Evolutionary conservation across 2,888 invertebrate genomes (phyloP).

Genomic region (Sarcophaga variegata): DNA sequence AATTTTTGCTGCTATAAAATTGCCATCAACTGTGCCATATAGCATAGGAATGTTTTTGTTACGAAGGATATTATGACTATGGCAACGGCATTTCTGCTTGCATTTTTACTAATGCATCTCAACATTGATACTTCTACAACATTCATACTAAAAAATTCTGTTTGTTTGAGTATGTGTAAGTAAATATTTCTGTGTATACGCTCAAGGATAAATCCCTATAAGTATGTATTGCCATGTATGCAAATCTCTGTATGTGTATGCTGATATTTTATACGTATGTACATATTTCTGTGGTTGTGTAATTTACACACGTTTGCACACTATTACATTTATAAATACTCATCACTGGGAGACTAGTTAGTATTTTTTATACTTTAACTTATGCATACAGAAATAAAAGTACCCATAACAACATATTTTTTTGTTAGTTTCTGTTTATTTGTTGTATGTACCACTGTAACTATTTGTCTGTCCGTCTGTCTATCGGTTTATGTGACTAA

Average conservation of each 20-base stretch:
- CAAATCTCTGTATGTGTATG: neutral
- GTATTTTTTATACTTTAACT: neutral
- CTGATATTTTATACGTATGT: slow-evolving; percentile 22
- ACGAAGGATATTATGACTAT: slow-evolving; percentile 48
- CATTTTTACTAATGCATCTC: slow-evolving; percentile 40
- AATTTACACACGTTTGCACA: neutral
- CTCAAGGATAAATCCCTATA: slow-evolving; percentile 4
- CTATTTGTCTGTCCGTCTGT: neutral
- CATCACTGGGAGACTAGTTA: neutral
- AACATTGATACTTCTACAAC: slow-evolving; percentile 4
- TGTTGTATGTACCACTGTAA: neutral
- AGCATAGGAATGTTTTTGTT: slow-evolving; percentile 25
- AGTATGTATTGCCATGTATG: neutral
- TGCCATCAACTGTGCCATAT: neutral
- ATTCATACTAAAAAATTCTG: slow-evolving; percentile 9
- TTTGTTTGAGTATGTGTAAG: slow-evolving; percentile 12
- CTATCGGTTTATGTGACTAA: neutral
- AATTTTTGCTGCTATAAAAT: slow-evolving; percentile 6
- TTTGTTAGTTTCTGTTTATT: neutral
- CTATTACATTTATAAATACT: neutral
- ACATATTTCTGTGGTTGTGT: slow-evolving; percentile 3
- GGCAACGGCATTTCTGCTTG: slow-evolving; percentile 43
- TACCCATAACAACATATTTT: neutral
- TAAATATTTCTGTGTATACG: slow-evolving; percentile 18
- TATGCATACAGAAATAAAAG: neutral